Evolutionary conservation across 2,888 invertebrate species (phyloP).

Genomic region (Catocala nupta): DNA sequence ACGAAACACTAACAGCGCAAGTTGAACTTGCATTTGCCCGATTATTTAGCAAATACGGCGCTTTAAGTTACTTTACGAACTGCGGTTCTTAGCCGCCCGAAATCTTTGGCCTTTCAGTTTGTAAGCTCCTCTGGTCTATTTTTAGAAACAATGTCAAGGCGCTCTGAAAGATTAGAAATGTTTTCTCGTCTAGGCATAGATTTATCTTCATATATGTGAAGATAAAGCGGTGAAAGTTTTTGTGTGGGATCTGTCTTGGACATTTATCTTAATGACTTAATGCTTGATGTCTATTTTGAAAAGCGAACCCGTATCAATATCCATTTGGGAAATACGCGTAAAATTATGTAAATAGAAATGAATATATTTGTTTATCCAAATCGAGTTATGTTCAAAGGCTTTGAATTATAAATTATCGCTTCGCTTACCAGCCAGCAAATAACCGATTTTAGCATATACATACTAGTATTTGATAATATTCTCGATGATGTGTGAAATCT

Average conservation of each 20-base stretch:
- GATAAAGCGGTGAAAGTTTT: slow-evolving; percentile 42
- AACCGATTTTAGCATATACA: no score
- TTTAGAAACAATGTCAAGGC: slow-evolving; percentile 52
- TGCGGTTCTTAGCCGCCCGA: slow-evolving; percentile 21
- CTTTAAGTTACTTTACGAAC: slow-evolving; percentile 11
- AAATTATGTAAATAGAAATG: no score
- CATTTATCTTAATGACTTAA: slow-evolving; percentile 49
- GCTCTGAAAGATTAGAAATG: slow-evolving; percentile 48
- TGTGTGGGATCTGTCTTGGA: slow-evolving; percentile 32
- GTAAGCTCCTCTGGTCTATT: slow-evolving; percentile 37
- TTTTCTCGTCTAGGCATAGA: slow-evolving; percentile 43
- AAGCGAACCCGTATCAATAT: neutral
- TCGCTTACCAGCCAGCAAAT: no score
- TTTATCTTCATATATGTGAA: slow-evolving; percentile 46
- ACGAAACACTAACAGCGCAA: no score
- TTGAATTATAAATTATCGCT: no score
- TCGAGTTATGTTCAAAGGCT: no score
- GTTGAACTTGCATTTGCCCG: no score
- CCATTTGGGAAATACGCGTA: no score
- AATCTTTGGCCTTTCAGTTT: slow-evolving; percentile 33
- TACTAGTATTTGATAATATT: no score
- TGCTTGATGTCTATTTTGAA: slow-evolving; percentile 11
- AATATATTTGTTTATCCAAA: no score
- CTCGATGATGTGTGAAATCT: no score
- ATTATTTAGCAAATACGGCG: neutral